Conservation (phyloP, 2,797 vertebrate species). For the Triplophysa bombifrons region DNA sequence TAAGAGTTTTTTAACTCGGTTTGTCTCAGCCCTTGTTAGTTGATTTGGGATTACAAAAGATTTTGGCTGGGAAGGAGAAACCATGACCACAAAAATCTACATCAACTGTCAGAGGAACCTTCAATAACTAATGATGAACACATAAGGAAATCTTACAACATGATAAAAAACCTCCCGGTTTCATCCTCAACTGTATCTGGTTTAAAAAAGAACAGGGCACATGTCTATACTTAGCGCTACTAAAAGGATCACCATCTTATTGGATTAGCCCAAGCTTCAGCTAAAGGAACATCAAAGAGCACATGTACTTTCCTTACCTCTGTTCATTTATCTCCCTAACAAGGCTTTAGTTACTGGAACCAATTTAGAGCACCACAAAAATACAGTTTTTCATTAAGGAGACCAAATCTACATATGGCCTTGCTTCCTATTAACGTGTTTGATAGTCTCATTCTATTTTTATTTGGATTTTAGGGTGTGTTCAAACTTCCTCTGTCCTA, state of each 20-base stretch:
- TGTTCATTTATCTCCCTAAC: not conserved
- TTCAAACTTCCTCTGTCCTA: too few relatives aligned
- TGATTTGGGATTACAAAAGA: slow-evolving; percentile 73
- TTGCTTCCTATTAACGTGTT: too few relatives aligned
- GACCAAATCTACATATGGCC: not conserved
- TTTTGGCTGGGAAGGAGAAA: slow-evolving; percentile 63
- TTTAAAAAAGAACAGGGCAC: slow-evolving; percentile 44
- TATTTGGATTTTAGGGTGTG: too few relatives aligned
- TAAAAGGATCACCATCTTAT: slow-evolving; percentile 71
- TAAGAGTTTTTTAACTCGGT: slow-evolving; percentile 55
- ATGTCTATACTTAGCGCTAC: slow-evolving; percentile 73
- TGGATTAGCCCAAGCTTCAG: slow-evolving; percentile 48
- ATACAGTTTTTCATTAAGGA: not conserved
- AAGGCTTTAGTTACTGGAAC: not conserved
- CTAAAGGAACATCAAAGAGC: slow-evolving; percentile 44
- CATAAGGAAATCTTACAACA: not conserved
- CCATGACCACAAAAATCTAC: not conserved
- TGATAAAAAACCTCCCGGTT: slow-evolving; percentile 1
- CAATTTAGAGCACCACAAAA: not conserved
- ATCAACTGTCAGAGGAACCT: not conserved
- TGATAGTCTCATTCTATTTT: too few relatives aligned
- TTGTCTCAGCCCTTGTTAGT: slow-evolving; percentile 72
- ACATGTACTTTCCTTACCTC: slow-evolving; percentile 36
- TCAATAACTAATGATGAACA: not conserved
- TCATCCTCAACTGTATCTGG: slow-evolving; percentile 11